phyloP scores from a whole-genome alignment of 2,797 vertebrate genomes.

The Pelochelys cantorii region DNA sequence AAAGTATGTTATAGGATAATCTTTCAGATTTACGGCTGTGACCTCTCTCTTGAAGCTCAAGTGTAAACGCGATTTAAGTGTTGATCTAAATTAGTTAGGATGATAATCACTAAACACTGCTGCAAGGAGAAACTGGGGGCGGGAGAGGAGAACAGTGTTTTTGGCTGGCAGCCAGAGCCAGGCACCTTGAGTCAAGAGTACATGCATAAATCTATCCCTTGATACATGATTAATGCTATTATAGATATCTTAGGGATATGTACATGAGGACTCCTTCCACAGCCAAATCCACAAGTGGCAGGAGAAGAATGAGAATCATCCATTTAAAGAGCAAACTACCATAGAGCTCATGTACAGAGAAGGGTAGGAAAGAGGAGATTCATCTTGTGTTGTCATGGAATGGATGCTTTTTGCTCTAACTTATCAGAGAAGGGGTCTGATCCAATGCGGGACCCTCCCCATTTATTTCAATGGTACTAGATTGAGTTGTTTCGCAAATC shows the following conservation, averaged over 20 bases:
- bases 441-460: neutral
- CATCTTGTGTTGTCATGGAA: neutral
- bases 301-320: neutral
- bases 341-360: neutral
- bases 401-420: neutral
- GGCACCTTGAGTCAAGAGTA: neutral
- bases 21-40: neutral
- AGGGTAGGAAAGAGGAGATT: neutral
- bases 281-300: neutral
- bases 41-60: neutral
- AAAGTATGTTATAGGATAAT: slow-evolving; percentile 19
- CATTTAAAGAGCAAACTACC: neutral
- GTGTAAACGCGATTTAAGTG: neutral
- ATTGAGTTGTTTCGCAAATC: neutral
- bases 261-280: slow-evolving; percentile 1
- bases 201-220: rapidly evolving
- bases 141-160: neutral
- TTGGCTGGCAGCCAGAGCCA: neutral
- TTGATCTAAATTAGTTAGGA: neutral
- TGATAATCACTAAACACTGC: neutral
- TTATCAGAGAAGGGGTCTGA: neutral
- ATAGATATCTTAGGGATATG: neutral
- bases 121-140: neutral
- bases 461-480: neutral
- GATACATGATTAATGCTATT: neutral